Evolutionary conservation across 2,888 invertebrate genomes (phyloP), one percentile per base, ranked within the genome.

Genomic region (Leptura quadrifasciata): DNA sequence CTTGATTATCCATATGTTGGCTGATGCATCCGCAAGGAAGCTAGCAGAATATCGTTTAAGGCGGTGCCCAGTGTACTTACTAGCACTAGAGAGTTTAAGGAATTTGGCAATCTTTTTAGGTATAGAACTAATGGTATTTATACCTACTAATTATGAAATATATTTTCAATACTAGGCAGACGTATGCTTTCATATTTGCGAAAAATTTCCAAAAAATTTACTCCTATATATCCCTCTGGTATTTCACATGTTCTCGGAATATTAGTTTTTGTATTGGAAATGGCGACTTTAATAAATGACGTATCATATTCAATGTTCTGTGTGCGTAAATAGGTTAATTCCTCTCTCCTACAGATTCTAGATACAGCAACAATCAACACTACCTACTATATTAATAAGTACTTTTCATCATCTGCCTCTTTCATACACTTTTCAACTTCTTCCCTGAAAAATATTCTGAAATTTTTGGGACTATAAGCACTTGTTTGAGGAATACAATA

Each of bases 181-280:
- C 35, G 35, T 35, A 35, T 3, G 35, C 35, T 8, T 8, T 3
- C 35, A 10, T 35, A 35, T 35, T 35, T 35, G 35, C 35, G 35
- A 35, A 35, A 35, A 5, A 35, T 31, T 35, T 35, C 35, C 35
- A 54, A 54, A 54, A 18, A 54, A 54, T 54, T n/a, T 8, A 54
- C n/a, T 18, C 54, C 54, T 54, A 18, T 18, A 54, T 54, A 3
- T n/a, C 54, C 18, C 54, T 5, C 54, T 54, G 54, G 54, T 54
- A n/a, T 54, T 54, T 6, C n/a, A n/a, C 5, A 54, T 18, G n/a
- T 1, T 54, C n/a, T 18, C 54, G 54, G 5, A 54, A 54, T 17
- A 54, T 54, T 54, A 8, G 18, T 52, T 52, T 52, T 52, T 52
- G 52, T 52, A 52, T 52, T 17, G 52, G 52, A n/a, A 52, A n/a